These are phyloP conservation scores for Drosophila leontia DNA, from an alignment of 1,140 invertebrate genomes.

Conservation along the genomic window DNA sequence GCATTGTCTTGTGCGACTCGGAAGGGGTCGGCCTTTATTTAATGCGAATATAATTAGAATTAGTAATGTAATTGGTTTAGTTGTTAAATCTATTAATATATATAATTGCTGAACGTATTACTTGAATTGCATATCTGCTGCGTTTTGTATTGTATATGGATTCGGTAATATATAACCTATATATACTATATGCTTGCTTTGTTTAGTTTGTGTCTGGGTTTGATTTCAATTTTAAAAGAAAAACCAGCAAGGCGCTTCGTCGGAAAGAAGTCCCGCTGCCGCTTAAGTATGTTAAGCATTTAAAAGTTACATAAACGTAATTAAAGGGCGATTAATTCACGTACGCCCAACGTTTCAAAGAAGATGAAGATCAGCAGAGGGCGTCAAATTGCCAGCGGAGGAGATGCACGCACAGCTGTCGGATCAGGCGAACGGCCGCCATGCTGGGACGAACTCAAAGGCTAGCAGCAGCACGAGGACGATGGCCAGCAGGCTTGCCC, in stretches of 20 bases:
- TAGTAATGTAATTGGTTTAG: slow-evolving; percentile 76
- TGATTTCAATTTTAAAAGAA: slow-evolving; percentile 56
- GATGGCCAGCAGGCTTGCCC: slow-evolving; percentile 64
- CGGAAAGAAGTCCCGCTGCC: slow-evolving; percentile 29
- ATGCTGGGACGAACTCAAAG: slow-evolving; percentile 53
- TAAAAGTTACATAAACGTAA: slow-evolving; percentile 36
- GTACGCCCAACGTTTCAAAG: slow-evolving; percentile 7
- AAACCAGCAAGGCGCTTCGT: slow-evolving; percentile 43
- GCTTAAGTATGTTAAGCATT: slow-evolving; percentile 74
- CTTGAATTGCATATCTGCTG: slow-evolving; percentile 70
- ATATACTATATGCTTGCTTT: slow-evolving; percentile 56
- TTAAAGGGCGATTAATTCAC: slow-evolving; percentile 49
- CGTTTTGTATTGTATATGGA: slow-evolving; percentile 60
- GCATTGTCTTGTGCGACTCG: slow-evolving; percentile 62
- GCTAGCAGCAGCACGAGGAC: slow-evolving; percentile 66
- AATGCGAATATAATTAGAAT: slow-evolving; percentile 81
- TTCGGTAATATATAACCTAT: slow-evolving; percentile 61
- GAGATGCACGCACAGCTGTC: slow-evolving; percentile 18
- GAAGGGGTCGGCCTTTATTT: slow-evolving; percentile 68
- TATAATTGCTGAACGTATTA: slow-evolving; percentile 80
- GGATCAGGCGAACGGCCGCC: slow-evolving; percentile 33
- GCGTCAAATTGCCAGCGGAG: not conserved
- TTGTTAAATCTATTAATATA: slow-evolving; percentile 78
- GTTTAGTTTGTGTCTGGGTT: slow-evolving; percentile 39
- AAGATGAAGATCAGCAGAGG: not conserved